Conservation (phyloP, 2,888 invertebrate species). For the Oscheius onirici region DNA sequence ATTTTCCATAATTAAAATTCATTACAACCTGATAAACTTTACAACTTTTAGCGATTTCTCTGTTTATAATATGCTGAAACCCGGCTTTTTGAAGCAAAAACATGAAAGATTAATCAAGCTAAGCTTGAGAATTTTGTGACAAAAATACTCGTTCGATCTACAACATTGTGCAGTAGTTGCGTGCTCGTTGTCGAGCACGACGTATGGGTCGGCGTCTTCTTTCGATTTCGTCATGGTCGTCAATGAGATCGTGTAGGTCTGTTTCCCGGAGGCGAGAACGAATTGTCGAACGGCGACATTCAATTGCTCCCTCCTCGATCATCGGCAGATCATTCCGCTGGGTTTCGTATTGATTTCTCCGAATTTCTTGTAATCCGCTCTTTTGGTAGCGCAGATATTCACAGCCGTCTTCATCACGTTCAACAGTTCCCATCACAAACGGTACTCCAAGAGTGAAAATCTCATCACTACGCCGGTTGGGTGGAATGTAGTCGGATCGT, state of each 20-base stretch:
- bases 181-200: slow-evolving; percentile 63
- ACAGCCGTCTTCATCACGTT: slow-evolving; percentile 47
- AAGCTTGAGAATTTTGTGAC: slow-evolving; percentile 4
- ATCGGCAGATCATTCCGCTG: slow-evolving; percentile 53
- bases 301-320: slow-evolving; percentile 58
- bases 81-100: slow-evolving; percentile 25
- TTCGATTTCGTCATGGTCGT: slow-evolving; percentile 46
- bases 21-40: slow-evolving; percentile 11
- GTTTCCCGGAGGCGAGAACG: slow-evolving; percentile 34
- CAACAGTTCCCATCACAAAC: slow-evolving; percentile 50
- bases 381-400: slow-evolving; percentile 41
- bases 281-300: slow-evolving; percentile 50
- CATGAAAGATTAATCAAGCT: slow-evolving; percentile 2
- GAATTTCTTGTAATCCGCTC: slow-evolving; percentile 6
- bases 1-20: neutral
- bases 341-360: slow-evolving; percentile 7
- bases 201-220: slow-evolving; percentile 55
- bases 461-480: slow-evolving; percentile 31
- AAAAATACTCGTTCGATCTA: slow-evolving; percentile 34
- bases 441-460: slow-evolving; percentile 51
- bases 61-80: slow-evolving; percentile 8
- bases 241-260: slow-evolving; percentile 41
- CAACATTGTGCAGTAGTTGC: slow-evolving; percentile 68
- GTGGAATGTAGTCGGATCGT: slow-evolving; percentile 39
- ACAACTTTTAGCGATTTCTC: slow-evolving; percentile 5